phyloP scores from a whole-genome alignment of 2,113 vertebrate species.

The Acanthochromis polyacanthus region DNA sequence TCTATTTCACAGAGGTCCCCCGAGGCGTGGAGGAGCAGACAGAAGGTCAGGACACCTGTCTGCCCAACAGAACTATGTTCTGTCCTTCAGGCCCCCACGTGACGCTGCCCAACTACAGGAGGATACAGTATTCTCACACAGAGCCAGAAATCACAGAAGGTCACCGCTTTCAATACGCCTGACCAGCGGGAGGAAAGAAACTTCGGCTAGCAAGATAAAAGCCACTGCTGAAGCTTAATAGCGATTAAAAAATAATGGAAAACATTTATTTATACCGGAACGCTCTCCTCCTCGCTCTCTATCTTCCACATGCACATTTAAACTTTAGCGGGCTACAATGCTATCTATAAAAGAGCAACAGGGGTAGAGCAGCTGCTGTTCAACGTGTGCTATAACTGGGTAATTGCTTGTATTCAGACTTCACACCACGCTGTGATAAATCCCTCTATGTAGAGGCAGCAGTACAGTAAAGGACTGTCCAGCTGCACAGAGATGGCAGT shows the following conservation, averaged over 20 bases:
- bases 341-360: constrained; percentile 26
- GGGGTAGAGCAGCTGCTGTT: constrained; percentile 27
- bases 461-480: constrained; percentile 36
- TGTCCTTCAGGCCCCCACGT: constrained; percentile 66
- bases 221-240: too few relatives aligned
- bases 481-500: constrained; percentile 10
- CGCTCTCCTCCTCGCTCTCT: neutral
- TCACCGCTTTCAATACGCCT: constrained; percentile 32
- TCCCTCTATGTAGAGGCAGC: constrained; percentile 44
- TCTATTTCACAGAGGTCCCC: constrained; percentile 72
- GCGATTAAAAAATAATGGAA: too few relatives aligned
- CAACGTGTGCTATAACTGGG: constrained; percentile 34
- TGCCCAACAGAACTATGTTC: constrained; percentile 62
- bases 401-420: constrained; percentile 60
- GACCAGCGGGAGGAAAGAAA: neutral
- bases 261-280: neutral
- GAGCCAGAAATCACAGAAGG: constrained; percentile 26
- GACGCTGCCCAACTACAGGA: constrained; percentile 44
- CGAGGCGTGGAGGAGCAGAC: constrained; percentile 68
- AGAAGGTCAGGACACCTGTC: constrained; percentile 78
- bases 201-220: neutral
- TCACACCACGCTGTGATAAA: constrained; percentile 62
- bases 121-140: constrained; percentile 18
- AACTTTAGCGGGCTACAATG: constrained; percentile 4
- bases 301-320: constrained; percentile 3